Evolutionary conservation across 2,797 vertebrate genomes (phyloP), one percentile per base, ranked within the genome.

Genomic region (Acanthiza pusilla): DNA sequence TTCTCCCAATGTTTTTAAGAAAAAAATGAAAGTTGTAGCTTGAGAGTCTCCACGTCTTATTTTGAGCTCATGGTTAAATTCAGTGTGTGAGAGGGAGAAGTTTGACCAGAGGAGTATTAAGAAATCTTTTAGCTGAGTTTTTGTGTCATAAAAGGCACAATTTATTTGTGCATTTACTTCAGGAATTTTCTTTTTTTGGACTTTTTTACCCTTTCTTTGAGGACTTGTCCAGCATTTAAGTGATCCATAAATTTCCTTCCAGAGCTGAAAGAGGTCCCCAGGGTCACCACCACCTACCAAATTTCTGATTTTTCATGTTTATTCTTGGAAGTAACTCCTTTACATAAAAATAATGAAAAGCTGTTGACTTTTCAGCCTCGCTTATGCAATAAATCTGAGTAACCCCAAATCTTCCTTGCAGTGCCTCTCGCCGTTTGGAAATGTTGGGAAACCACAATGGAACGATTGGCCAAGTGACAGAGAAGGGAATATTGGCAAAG

Each of bases 401-500:
- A 40, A 72, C 82, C 15, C 30, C 22, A 53, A 21, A 47, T 65
- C 40, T 76, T 71, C 66, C 54, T 76, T 50, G 29, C 23, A 30
- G 16, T 57, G 50, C 55, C 82, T 72, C 58, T 91, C 91, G 65
- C 60, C 82, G 65, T 68, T 70, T 91, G 73, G 85, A 85, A 82
- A 95, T 80, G 58, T 97, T 85, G 42, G 88, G 92, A 91, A 94
- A 96, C 88, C 23, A 27, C 87, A 11, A 23, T 91, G 80, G 82
- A 89, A 82, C 96, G 79, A 43, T 75, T 85, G 88, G 87, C 83
- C 18, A 38, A 73, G 71, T 94, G 85, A 82, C 92, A 74, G 89
- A 88, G 90, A 95, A 43, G 38, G 54, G 90, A 65, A 85, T 89
- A 91, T 85, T 88, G 89, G 94, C 93, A 95, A 79, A 93, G 75